Evolutionary conservation across 2,888 invertebrate species (phyloP).

Genomic region (Limnephilus marmoratus): DNA sequence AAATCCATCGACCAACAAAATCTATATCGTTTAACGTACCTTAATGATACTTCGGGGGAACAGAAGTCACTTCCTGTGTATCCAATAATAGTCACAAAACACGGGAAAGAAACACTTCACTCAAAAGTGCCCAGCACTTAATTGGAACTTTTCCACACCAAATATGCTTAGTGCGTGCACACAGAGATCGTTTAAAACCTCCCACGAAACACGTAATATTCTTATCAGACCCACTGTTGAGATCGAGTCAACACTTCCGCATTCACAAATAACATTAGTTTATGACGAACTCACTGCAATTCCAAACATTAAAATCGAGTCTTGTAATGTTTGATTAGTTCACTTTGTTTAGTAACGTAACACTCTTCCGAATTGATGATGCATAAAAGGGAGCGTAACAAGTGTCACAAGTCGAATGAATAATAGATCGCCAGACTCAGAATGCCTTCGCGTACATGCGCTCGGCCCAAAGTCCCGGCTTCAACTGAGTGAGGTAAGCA

Average conservation of each 20-base stretch:
- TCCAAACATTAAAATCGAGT: constrained; percentile 10
- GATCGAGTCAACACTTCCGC: constrained; percentile 51
- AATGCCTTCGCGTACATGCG: constrained; percentile 53
- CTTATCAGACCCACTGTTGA: constrained; percentile 45
- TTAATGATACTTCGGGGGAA: not conserved
- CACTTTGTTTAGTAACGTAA: constrained; percentile 42
- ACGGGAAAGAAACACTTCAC: constrained; percentile 35
- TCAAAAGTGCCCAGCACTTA: constrained; percentile 23
- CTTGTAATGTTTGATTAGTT: constrained; percentile 10
- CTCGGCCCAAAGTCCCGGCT: constrained; percentile 70
- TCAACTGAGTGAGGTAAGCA: constrained; percentile 74
- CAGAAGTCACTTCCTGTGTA: constrained; percentile 25
- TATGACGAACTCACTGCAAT: constrained; percentile 25
- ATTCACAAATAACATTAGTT: constrained; percentile 48
- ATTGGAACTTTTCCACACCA: constrained; percentile 27
- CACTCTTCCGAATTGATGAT: constrained; percentile 68
- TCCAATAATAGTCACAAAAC: constrained; percentile 43
- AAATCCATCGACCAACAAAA: too few relatives aligned
- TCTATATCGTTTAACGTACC: constrained; percentile 3
- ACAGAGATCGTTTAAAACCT: constrained; percentile 66
- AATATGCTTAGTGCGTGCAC: constrained; percentile 72
- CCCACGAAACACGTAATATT: constrained; percentile 49
- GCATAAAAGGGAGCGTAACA: constrained; percentile 74
- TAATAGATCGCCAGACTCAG: constrained; percentile 53
- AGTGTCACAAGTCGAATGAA: constrained; percentile 70